Evolutionary conservation across 2,797 vertebrate species (phyloP), one percentile per base, ranked within the genome.

Genomic region (Choloepus didactylus): DNA sequence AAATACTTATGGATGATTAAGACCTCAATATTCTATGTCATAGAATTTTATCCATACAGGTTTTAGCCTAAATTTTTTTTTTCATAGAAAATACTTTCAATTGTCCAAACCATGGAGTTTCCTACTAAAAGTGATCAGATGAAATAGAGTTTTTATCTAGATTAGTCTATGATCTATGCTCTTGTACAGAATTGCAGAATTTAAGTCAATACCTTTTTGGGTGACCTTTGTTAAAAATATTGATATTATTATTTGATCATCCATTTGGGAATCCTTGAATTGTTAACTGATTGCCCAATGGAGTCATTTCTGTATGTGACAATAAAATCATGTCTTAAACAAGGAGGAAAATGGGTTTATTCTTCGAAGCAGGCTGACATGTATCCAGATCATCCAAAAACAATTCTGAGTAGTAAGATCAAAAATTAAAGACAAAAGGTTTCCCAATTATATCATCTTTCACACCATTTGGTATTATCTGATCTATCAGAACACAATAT

Each of bases 1-100:
- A 94, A 81, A 89, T 89, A 89, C 76, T 81, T 76, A 29, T n/a
- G 46, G n/a, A 41, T 76, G n/a, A 92, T 62, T 89, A 25, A 81
- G 31, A 89, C 56, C 9, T 3, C 6, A 62, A 49, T 21, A 76
- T 12, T 85, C 4, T 89, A 46, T 70, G 18, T 54, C 16, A 29
- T 9, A 82, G 70, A 67, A 92, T 87, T 66, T 6, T 60, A 46
- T 5, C 38, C 46, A 77, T 49, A 69, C 19, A 46, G 38, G 41
- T 69, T 41, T 18, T 51, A 66, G 16, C 49, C 66, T 46, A 46
- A 29, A 29, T 38, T 27, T 27, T 27, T 38, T 85, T 69, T 84
- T 70, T n/a, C 25, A 41, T n/a, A 75, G 25, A 5, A 59, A 3
- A 31, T 89, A 49, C 56, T 87, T 56, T 82, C 62, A 76, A 41